Evolutionary conservation across 2,888 invertebrate species (phyloP).

Genomic region (Clusia tigrina): DNA sequence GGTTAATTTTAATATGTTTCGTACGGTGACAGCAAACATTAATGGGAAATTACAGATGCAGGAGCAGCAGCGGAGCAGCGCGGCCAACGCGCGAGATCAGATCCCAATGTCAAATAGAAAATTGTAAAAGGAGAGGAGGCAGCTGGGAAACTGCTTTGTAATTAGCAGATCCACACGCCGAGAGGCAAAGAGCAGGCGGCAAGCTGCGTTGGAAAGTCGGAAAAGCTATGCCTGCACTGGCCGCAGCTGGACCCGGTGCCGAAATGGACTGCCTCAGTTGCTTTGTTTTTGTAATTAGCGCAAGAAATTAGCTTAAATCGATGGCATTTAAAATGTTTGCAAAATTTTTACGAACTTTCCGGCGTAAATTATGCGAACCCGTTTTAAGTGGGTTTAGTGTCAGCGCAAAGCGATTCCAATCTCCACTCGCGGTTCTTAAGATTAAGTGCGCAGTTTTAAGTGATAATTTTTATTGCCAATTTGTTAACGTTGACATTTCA

Average conservation of each 20-base stretch:
- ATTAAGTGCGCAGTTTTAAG: neutral
- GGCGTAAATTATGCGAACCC: neutral
- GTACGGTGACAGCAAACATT: conserved; percentile 31
- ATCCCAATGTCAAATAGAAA: neutral
- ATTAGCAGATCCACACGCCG: neutral
- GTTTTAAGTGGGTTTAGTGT: neutral
- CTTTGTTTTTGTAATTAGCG: too few relatives aligned
- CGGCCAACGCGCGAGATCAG: neutral
- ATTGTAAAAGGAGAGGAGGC: neutral
- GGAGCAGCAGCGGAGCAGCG: neutral
- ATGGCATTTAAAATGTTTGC: neutral
- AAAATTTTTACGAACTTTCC: neutral
- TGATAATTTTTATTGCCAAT: neutral
- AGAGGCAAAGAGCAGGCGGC: too few relatives aligned
- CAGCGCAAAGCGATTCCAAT: neutral
- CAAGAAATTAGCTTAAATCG: too few relatives aligned
- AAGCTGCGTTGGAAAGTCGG: neutral
- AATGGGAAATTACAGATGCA: neutral
- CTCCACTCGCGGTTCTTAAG: neutral
- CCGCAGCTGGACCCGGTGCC: too few relatives aligned
- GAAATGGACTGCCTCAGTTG: too few relatives aligned
- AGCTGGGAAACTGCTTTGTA: neutral
- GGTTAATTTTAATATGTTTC: conserved; percentile 63
- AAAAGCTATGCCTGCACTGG: neutral
- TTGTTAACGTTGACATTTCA: neutral